A percentile compares a stretch with the other conserved stretches of the same genome.
phyloP scores from a whole-genome alignment of 2,797 vertebrate genomes.

The Acanthurus lineatus region DNA sequence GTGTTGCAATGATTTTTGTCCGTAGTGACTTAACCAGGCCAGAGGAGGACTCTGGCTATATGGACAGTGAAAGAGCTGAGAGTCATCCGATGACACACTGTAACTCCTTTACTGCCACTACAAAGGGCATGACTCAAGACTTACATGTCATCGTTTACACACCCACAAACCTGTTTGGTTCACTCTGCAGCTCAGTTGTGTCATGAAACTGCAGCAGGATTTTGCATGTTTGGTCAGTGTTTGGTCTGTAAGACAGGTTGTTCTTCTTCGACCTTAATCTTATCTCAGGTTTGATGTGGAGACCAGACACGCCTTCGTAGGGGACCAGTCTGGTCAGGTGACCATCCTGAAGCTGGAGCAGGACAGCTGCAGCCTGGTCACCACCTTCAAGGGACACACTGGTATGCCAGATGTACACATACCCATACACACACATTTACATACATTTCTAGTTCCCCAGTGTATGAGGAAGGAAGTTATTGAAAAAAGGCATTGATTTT shows the following conservation, averaged over 20 bases:
- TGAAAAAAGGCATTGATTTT: not conserved
- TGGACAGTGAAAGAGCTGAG: not conserved
- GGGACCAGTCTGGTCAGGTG: slow-evolving; percentile 98
- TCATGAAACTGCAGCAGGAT: too few species aligned
- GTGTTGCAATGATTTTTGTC: slow-evolving; percentile 33
- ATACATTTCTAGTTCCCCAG: not conserved
- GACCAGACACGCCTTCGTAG: slow-evolving; percentile 96
- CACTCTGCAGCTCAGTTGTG: not conserved
- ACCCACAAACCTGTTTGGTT: not conserved
- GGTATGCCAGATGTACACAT: slow-evolving; percentile 79
- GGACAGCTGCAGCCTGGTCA: slow-evolving; percentile 95
- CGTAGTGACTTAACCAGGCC: slow-evolving; percentile 52
- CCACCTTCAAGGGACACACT: slow-evolving; percentile 97
- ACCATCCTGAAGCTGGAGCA: slow-evolving; percentile 98
- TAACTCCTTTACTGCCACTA: not conserved
- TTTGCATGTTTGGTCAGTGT: too few species aligned
- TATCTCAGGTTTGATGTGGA: slow-evolving; percentile 95
- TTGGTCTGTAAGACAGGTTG: not conserved
- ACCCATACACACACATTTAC: slow-evolving; percentile 22
- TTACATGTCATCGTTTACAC: not conserved
- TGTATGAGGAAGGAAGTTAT: not conserved
- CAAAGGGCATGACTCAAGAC: not conserved
- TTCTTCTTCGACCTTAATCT: slow-evolving; percentile 75
- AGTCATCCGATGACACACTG: slow-evolving; percentile 13
- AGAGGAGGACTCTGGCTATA: slow-evolving; percentile 24